Evolutionary conservation across 2,113 vertebrate species (phyloP).

Genomic region (Catharus fuscescens): DNA sequence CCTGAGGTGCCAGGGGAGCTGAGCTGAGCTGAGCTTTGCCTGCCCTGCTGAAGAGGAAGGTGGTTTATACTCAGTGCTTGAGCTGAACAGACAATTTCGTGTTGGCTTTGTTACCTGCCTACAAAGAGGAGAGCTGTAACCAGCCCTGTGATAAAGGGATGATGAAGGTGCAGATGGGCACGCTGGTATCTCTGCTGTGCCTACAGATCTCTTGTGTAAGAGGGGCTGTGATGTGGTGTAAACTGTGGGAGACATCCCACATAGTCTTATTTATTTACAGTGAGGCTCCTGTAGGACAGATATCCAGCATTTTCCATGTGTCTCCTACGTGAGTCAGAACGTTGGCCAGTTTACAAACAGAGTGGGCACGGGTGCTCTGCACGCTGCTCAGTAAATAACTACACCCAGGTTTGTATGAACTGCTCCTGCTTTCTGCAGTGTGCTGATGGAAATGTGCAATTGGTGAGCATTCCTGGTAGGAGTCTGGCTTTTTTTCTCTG

Average conservation of each 20-base stretch:
- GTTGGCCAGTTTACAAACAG: background rate
- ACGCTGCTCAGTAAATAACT: slow-evolving; percentile 12
- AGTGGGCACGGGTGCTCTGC: background rate
- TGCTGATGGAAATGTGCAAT: background rate
- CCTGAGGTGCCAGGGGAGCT: background rate
- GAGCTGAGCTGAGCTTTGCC: background rate
- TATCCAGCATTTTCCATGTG: background rate
- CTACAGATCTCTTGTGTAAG: background rate
- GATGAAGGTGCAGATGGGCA: background rate
- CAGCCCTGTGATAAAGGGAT: background rate
- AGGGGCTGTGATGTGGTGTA: background rate
- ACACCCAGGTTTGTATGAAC: background rate
- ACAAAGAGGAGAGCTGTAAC: background rate
- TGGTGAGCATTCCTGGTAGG: background rate
- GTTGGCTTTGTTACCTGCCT: background rate
- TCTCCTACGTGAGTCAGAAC: background rate
- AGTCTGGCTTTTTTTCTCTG: background rate
- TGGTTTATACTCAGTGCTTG: background rate
- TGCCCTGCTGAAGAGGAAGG: background rate
- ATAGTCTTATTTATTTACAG: background rate
- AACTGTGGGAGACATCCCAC: background rate
- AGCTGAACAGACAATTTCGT: background rate
- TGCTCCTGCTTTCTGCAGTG: background rate
- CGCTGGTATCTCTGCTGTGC: background rate
- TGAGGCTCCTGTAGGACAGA: background rate